A percentile compares a stretch with the other conserved stretches of the same genome.
phyloP scores from a whole-genome alignment of 2,113 vertebrate genomes.

The Cebus imitator region DNA sequence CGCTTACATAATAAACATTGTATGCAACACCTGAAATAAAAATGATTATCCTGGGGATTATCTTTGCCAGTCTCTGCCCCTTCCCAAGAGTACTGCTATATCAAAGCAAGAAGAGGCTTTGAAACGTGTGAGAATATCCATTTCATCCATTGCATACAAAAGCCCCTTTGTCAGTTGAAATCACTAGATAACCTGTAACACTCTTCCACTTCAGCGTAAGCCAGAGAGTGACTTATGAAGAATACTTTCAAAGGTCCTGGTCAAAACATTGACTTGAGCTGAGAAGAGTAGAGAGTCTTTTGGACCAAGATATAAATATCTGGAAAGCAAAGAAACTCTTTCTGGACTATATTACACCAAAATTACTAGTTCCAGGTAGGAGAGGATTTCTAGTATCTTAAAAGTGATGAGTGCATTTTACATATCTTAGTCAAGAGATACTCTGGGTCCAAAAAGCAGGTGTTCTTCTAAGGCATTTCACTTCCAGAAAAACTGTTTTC shows the following conservation, averaged over 20 bases:
- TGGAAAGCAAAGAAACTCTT: neutral
- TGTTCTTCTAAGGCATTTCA: neutral
- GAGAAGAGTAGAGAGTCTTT: neutral
- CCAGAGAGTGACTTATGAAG: neutral
- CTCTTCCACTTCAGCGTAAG: neutral
- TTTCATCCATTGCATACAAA: conserved; percentile 5
- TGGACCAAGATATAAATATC: neutral
- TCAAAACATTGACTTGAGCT: conserved; percentile 3
- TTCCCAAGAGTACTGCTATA: conserved; percentile 23
- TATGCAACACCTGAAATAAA: neutral
- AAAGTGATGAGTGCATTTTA: neutral
- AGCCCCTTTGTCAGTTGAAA: conserved; percentile 31
- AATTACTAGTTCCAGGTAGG: neutral
- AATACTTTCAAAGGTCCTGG: neutral
- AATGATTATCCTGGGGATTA: conserved; percentile 1
- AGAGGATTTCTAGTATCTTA: neutral
- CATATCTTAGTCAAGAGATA: neutral
- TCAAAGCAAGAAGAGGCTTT: conserved; percentile 65
- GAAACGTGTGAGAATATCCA: conserved; percentile 49
- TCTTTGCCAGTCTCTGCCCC: neutral
- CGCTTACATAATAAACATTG: conserved; percentile 56
- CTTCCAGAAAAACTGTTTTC: neutral
- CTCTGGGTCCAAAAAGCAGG: neutral
- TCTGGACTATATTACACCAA: neutral
- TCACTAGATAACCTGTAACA: neutral